Evolutionary conservation across 2,888 invertebrate species (phyloP).

Genomic region (Rhagonycha fulva): DNA sequence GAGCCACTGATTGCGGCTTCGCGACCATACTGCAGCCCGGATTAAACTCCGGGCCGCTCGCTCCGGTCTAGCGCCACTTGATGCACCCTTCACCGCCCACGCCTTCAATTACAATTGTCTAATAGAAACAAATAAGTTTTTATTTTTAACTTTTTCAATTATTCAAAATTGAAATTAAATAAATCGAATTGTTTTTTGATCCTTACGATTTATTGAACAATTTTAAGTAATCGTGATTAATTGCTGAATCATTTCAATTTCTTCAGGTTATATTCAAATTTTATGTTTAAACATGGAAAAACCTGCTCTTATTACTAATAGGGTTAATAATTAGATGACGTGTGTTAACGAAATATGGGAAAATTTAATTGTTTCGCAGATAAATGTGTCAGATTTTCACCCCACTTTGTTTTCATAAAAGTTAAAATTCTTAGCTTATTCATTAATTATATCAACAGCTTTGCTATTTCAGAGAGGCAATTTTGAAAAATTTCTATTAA

Average conservation of each 20-base stretch:
- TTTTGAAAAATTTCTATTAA: no score
- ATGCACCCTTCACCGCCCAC: constrained; percentile 29
- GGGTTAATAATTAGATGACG: background rate
- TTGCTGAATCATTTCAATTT: background rate
- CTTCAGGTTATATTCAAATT: background rate
- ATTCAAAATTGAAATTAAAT: background rate
- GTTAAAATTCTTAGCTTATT: no score
- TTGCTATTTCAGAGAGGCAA: no score
- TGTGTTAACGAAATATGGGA: no score
- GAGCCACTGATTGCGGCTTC: constrained; percentile 42
- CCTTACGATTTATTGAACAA: background rate
- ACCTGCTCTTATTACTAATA: background rate
- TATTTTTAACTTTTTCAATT: background rate
- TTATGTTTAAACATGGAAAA: background rate
- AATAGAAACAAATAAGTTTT: background rate
- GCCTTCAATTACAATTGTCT: constrained; percentile 5
- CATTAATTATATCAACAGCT: no score
- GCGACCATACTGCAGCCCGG: constrained; percentile 15
- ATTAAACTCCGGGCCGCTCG: constrained; percentile 28
- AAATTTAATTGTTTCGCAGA: no score
- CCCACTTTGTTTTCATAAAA: no score
- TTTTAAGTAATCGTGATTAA: background rate
- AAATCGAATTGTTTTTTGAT: background rate
- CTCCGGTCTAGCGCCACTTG: constrained; percentile 29
- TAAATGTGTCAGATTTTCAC: no score